Base-by-base conservation (phyloP, 2,888 invertebrate species). In the Polydrusus tereticollis region DNA sequence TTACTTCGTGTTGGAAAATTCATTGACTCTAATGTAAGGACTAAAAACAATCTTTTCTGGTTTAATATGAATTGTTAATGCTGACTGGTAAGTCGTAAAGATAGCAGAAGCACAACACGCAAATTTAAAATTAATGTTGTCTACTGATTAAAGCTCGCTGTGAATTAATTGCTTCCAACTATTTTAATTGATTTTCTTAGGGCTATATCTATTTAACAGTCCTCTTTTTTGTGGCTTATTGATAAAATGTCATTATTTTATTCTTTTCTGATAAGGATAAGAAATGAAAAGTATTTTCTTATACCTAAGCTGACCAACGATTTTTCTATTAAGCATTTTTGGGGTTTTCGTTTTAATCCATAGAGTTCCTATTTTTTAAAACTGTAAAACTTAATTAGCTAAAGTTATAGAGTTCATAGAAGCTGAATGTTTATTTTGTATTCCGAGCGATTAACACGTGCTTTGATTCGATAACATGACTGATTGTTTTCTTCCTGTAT, bases 71-170 rank as follows among this genome's bases (percentile, higher is more conserved):
- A 55, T 55, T 33, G 69, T 69, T 63, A 69, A 69, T 63, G 69
- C 57, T 62, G 52, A 55, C 62, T 63, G 52, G 69, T 55, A 63
- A 62, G 69, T 43, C 45, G 69, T 63, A 69, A 69, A 69, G 68
- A 69, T 69, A 69, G 69, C 63, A 55, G 63, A 38, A 62, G 69
- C 63, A 55, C 60, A 72, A 72, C 72, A 72, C 72, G 72, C 72
- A 72, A 72, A 72, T 72, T 67, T 72, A 72, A 72, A 72, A 72
- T 72, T 72, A 72, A 67, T 72, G 67, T 72, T 72, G 72, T 72
- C 72, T 72, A 62, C 72, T 68, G 72, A 72, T 68, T 72, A 72
- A 63, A 72, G 38, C 67, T 45, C 36, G 45, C 52, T 23, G 72
- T 57, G 41, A 72, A 72, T 72, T 72, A 72, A 72, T 72, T 57